Base-by-base conservation (phyloP, 1,140 invertebrate genomes). In the Pseudomyrmex flavicornis region DNA sequence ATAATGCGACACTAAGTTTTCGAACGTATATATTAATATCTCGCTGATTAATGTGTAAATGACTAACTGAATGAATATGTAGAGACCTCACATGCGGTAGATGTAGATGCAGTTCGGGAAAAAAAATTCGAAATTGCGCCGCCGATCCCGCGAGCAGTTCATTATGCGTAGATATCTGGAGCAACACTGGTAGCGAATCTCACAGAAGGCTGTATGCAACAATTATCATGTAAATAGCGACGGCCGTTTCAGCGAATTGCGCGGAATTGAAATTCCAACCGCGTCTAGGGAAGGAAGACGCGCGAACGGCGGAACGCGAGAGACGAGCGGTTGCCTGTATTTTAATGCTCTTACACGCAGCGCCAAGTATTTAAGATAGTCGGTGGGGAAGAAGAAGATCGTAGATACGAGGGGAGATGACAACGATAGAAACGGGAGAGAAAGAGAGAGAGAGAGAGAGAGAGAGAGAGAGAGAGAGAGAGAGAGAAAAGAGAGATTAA, bases 221-320 rank as follows among this genome's bases (percentile, higher is more conserved):
- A 89, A 90, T 90, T 89, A 87, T 89, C 74, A 89, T 90, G 88
- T 83, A 90, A 90, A 90, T 90, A 63, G 70, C 52, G 70, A 58
- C 17, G 73, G 54, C 22, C 59, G 84, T 77, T 88, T 82, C 65
- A 68, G 75, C 76, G 82, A 86, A 87, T 89, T 87, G 77, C 61
- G 84, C 76, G 61, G 61, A 87, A 90, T 90, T 87, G 77, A 85
- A 90, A 90, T 87, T 87, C 83, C 82, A 68, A 74, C 52, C 72
- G 79, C 59, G 62, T 59, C 52, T 70, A 58, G 20, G 50, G 10
- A 70, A 20, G 59, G 48, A 75, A 72, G 46, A 63, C 17, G 63
- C 22, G 46, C 66, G 88, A 56, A 68, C 54, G 74, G 56, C 63
- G 84, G 68, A 83, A 84, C 74, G 70, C 35, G 44, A 46, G 20